phyloP scores from a whole-genome alignment of 2,113 vertebrate genomes.

The Lates calcarifer region DNA sequence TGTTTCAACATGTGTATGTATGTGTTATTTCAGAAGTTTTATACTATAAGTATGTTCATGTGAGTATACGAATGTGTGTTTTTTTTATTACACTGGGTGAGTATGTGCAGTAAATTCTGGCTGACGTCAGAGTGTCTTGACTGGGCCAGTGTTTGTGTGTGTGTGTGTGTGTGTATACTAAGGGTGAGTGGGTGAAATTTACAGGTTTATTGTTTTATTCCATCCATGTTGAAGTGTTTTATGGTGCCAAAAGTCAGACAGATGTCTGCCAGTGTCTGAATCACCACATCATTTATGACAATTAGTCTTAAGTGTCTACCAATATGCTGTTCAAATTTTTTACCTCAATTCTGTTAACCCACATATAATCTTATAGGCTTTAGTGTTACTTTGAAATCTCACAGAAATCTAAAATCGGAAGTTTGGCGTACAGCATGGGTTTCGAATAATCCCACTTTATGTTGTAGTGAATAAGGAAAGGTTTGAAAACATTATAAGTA shows the following conservation, averaged over 20 bases:
- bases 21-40: constrained; percentile 2
- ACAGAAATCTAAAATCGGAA: background rate
- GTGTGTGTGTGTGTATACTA: constrained; percentile 1
- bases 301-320: constrained; percentile 15
- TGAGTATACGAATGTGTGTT: constrained; percentile 6
- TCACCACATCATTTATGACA: constrained; percentile 38
- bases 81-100: constrained; percentile 40
- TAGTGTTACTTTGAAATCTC: background rate
- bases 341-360: background rate
- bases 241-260: constrained; percentile 59
- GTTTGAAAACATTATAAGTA: background rate
- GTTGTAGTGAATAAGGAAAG: background rate
- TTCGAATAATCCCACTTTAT: background rate
- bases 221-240: constrained; percentile 51
- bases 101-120: constrained; percentile 22
- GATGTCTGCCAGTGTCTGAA: constrained; percentile 43
- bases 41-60: background rate
- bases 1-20: background rate
- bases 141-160: background rate
- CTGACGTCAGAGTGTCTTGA: constrained; percentile 31
- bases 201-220: constrained; percentile 62
- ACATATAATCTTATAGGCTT: background rate
- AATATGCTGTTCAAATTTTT: background rate
- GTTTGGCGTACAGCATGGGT: background rate
- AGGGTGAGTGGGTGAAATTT: constrained; percentile 42